A percentile compares a stretch with the other conserved stretches of the same genome.
These are phyloP conservation scores for Biston betularia DNA, from an alignment of 2,888 invertebrate species.

Conservation along the genomic window DNA sequence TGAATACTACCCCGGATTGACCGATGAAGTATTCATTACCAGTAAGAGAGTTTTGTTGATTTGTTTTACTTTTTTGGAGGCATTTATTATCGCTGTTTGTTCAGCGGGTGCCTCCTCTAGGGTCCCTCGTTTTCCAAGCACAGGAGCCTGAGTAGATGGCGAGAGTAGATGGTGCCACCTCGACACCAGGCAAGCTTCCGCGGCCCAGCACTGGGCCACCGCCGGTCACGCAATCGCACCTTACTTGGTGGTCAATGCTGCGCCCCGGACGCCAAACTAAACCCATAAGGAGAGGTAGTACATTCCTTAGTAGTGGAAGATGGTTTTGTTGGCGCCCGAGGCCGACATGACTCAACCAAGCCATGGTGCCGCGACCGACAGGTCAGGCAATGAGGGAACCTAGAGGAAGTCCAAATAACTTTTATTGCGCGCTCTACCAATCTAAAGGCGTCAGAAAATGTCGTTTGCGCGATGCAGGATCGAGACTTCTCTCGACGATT, in stretches of 20 bases:
- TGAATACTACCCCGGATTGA: slow-evolving; percentile 17
- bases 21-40: slow-evolving; percentile 26
- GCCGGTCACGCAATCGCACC: slow-evolving; percentile 31
- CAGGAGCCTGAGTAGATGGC: slow-evolving; percentile 40
- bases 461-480: slow-evolving; percentile 40
- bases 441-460: slow-evolving; percentile 8
- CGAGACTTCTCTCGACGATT: slow-evolving; percentile 7
- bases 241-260: slow-evolving; percentile 34
- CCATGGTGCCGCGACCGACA: slow-evolving; percentile 29
- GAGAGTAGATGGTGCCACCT: slow-evolving; percentile 16
- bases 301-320: slow-evolving; percentile 12
- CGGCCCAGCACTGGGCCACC: slow-evolving; percentile 39
- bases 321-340: slow-evolving; percentile 36
- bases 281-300: slow-evolving; percentile 32
- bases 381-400: slow-evolving; percentile 41
- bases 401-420: slow-evolving; percentile 39
- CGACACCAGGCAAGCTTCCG: slow-evolving; percentile 42
- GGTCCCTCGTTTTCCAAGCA: slow-evolving; percentile 39
- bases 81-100: slow-evolving; percentile 33
- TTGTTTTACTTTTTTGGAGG: slow-evolving; percentile 19
- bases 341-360: slow-evolving; percentile 36
- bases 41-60: slow-evolving; percentile 13
- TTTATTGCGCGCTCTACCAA: background rate
- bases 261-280: slow-evolving; percentile 42
- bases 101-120: slow-evolving; percentile 45